Evolutionary conservation across 1,140 invertebrate genomes (phyloP).

Genomic region (Myzus persicae): DNA sequence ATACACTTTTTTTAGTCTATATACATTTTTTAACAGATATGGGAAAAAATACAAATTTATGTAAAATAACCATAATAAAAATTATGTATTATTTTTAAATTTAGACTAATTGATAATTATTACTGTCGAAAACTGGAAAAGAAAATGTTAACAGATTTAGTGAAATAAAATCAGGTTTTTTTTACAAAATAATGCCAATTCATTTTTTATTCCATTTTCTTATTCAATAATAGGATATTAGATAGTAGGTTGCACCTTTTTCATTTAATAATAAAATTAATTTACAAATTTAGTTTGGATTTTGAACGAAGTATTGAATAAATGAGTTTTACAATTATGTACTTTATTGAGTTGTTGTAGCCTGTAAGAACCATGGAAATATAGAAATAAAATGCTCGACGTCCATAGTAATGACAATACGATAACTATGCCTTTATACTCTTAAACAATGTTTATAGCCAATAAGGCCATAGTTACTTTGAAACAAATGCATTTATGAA

Average conservation of each 20-base stretch:
- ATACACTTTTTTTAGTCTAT: background rate
- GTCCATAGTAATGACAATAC: background rate
- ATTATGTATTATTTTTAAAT: background rate
- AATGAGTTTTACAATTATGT: background rate
- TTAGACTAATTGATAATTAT: background rate
- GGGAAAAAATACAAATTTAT: background rate
- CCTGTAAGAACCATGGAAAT: background rate
- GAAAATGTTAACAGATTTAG: background rate
- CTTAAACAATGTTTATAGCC: background rate
- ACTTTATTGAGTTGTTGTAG: background rate
- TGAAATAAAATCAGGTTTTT: background rate
- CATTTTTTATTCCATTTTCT: background rate
- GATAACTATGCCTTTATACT: background rate
- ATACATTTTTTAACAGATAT: background rate
- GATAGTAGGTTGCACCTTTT: background rate
- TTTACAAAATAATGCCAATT: background rate
- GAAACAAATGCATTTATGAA: background rate
- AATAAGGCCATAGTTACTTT: background rate
- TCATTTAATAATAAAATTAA: background rate
- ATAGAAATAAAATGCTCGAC: too few species aligned
- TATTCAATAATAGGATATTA: background rate
- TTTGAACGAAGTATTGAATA: background rate
- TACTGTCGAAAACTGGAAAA: background rate
- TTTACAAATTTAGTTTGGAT: background rate
- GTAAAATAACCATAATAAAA: background rate